These are phyloP conservation scores for Pachypanchax playfairii DNA, from an alignment of 2,113 vertebrate species.

Conservation along the genomic window DNA sequence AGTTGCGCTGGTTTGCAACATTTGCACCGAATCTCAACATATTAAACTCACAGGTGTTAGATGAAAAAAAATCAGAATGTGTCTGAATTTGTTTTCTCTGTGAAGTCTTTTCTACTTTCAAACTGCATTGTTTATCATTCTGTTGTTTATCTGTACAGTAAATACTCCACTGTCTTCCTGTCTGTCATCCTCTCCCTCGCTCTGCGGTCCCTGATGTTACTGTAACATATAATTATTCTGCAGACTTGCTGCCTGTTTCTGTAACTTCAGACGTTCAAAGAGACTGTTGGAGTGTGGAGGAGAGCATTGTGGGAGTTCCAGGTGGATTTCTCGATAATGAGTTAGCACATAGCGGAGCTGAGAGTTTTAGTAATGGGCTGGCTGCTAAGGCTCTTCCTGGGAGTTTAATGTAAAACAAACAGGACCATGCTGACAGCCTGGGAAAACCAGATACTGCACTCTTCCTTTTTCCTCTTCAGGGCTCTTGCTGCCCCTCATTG, in stretches of 20 bases:
- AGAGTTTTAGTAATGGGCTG: conserved; percentile 81
- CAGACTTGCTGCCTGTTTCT: conserved; percentile 73
- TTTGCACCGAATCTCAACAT: conserved; percentile 18
- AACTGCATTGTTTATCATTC: conserved; percentile 67
- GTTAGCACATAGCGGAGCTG: conserved; percentile 69
- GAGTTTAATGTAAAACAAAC: conserved; percentile 81
- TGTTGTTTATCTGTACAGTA: conserved; percentile 67
- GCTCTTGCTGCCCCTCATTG: conserved; percentile 45
- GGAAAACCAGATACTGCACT: conserved; percentile 69
- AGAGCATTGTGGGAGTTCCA: conserved; percentile 82
- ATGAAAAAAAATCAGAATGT: conserved; percentile 27
- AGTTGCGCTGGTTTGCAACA: conserved; percentile 1
- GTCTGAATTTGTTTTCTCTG: conserved; percentile 25
- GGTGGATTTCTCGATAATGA: conserved; percentile 84
- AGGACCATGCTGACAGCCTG: conserved; percentile 69
- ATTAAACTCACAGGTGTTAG: conserved; percentile 21
- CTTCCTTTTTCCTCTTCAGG: conserved; percentile 56
- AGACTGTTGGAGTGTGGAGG: conserved; percentile 78
- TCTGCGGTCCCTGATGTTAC: conserved; percentile 55
- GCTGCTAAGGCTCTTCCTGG: conserved; percentile 75
- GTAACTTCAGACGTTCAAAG: conserved; percentile 76
- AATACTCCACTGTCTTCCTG: conserved; percentile 54
- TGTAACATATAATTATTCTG: conserved; percentile 80
- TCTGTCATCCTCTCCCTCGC: conserved; percentile 50
- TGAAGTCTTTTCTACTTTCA: conserved; percentile 48